Evolutionary conservation across 2,888 invertebrate species (phyloP).

Genomic region (Nemoura dubitans): DNA sequence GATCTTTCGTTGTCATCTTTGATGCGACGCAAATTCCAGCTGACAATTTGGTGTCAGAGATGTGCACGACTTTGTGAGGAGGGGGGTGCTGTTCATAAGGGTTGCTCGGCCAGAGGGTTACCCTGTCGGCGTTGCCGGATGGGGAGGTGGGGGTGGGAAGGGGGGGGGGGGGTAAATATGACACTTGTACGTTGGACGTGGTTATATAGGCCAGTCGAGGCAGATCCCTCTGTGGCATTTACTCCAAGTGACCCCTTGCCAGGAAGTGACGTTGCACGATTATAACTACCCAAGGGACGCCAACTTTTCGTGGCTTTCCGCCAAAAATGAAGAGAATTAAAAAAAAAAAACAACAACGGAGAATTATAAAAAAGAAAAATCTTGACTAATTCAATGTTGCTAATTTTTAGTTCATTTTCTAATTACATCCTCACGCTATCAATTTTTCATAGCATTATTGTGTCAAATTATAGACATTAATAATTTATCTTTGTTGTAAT

Average conservation of each 20-base stretch:
- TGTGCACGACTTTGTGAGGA: not conserved
- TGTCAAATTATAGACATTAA: too few species aligned
- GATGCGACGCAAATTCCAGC: not conserved
- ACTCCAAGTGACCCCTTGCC: slow-evolving; percentile 24
- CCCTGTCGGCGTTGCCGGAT: too few species aligned
- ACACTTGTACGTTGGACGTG: slow-evolving; percentile 36
- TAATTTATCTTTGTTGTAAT: too few species aligned
- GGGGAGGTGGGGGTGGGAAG: too few species aligned
- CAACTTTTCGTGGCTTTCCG: slow-evolving; percentile 29
- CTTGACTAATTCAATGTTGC: not conserved
- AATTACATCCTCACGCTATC: not conserved
- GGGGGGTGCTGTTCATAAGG: too few species aligned
- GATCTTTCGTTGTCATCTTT: not conserved
- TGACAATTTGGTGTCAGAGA: not conserved
- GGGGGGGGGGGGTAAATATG: slow-evolving; percentile 25
- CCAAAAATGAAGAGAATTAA: slow-evolving; percentile 9
- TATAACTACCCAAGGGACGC: slow-evolving; percentile 17
- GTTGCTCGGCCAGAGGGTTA: too few species aligned
- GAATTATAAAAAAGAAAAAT: not conserved
- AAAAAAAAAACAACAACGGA: not conserved
- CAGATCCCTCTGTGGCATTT: slow-evolving; percentile 27
- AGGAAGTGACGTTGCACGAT: slow-evolving; percentile 26
- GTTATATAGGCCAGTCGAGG: slow-evolving; percentile 34
- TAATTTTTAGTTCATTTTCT: not conserved
- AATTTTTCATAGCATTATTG: too few species aligned